These are phyloP conservation scores for Lysandra coridon DNA, from an alignment of 2,888 invertebrate species.

Conservation along the genomic window DNA sequence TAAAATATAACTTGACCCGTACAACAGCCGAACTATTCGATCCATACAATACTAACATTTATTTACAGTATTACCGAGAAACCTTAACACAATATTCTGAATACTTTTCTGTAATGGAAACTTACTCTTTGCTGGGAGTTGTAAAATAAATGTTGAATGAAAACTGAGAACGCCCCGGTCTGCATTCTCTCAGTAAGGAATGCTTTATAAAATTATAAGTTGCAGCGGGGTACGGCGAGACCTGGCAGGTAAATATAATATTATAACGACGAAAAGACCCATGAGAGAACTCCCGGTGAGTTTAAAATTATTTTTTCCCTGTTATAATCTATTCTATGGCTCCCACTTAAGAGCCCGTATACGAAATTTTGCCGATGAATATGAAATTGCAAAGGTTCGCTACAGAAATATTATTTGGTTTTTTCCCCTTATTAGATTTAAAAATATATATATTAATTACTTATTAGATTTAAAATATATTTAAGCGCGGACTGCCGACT, in stretches of 20 bases:
- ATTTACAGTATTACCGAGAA: neutral
- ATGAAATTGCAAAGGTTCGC: too few relatives aligned
- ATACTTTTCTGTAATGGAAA: slow-evolving; percentile 12
- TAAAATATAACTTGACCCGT: neutral
- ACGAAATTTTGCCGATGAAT: too few relatives aligned
- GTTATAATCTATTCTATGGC: neutral
- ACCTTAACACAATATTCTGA: neutral
- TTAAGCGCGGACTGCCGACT: too few relatives aligned
- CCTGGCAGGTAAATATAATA: neutral
- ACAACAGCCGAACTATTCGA: neutral
- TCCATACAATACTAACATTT: neutral
- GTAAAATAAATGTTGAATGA: slow-evolving; percentile 23
- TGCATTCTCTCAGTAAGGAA: slow-evolving; percentile 13
- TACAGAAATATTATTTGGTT: too few relatives aligned
- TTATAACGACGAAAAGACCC: neutral
- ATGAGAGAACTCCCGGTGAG: neutral
- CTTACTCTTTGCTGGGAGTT: slow-evolving; percentile 16
- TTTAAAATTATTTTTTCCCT: neutral
- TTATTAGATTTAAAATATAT: too few relatives aligned
- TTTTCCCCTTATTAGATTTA: too few relatives aligned
- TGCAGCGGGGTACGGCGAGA: neutral
- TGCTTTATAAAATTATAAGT: slow-evolving; percentile 27
- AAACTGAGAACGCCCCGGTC: neutral
- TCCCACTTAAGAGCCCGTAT: too few relatives aligned
- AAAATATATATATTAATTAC: too few relatives aligned